phyloP scores from a whole-genome alignment of 2,797 vertebrate genomes.

The Myiothlypis coronata region DNA sequence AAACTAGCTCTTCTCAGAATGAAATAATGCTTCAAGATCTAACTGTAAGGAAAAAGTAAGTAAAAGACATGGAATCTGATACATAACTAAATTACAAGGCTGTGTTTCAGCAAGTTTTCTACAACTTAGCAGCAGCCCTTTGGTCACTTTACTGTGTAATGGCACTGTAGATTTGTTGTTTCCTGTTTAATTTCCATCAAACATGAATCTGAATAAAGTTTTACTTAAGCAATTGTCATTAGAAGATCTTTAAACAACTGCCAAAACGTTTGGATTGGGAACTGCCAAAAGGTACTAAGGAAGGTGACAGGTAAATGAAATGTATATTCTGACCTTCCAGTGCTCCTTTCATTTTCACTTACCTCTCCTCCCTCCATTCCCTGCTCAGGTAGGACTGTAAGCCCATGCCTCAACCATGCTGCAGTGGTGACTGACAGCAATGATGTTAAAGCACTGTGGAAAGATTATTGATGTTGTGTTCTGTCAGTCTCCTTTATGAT shows the following conservation, averaged over 20 bases:
- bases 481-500: background rate
- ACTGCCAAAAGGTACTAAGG: background rate
- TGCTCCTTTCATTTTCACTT: background rate
- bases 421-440: background rate
- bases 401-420: background rate
- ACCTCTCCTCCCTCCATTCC: background rate
- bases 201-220: background rate
- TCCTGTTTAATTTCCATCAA: background rate
- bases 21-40: background rate
- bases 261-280: background rate
- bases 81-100: background rate
- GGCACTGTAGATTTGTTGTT: background rate
- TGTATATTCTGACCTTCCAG: background rate
- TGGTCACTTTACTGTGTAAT: background rate
- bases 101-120: background rate
- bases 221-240: background rate
- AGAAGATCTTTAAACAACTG: background rate
- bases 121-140: background rate
- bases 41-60: background rate
- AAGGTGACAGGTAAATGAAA: background rate
- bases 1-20: background rate
- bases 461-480: conserved; percentile 15
- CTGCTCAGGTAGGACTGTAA: background rate
- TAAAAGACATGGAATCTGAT: background rate
- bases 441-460: background rate